phyloP scores from a whole-genome alignment of 2,113 vertebrate species.

The Pelusios castaneus region DNA sequence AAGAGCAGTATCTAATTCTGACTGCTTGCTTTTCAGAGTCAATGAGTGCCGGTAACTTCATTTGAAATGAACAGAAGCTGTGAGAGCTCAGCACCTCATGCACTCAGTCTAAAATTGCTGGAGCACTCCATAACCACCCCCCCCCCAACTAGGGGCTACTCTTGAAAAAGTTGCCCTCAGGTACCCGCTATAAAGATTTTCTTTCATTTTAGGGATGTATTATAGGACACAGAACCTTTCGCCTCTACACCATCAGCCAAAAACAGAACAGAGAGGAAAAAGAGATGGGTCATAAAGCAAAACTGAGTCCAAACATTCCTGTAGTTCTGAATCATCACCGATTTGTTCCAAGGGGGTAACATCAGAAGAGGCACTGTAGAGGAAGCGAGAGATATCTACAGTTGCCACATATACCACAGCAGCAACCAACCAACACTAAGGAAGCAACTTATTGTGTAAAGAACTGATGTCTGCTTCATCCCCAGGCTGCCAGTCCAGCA shows the following conservation, averaged over 20 bases:
- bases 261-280: not conserved
- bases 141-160: not conserved
- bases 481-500: not conserved
- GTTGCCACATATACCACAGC: not conserved
- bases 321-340: not conserved
- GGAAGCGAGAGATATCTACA: not conserved
- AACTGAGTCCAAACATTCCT: not conserved
- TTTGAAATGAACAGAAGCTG: not conserved
- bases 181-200: not conserved
- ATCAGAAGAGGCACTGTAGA: not conserved
- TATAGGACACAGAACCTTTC: not conserved
- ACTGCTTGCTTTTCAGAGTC: not conserved
- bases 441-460: not conserved
- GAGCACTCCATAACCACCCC: not conserved
- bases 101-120: not conserved
- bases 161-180: not conserved
- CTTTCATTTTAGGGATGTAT: not conserved
- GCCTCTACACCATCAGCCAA: not conserved
- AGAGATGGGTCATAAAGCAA: not conserved
- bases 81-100: not conserved
- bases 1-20: not conserved
- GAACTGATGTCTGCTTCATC: not conserved
- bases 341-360: not conserved
- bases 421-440: not conserved
- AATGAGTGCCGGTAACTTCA: not conserved